phyloP scores from a whole-genome alignment of 2,888 invertebrate genomes.

The Isotomurus palustris region DNA sequence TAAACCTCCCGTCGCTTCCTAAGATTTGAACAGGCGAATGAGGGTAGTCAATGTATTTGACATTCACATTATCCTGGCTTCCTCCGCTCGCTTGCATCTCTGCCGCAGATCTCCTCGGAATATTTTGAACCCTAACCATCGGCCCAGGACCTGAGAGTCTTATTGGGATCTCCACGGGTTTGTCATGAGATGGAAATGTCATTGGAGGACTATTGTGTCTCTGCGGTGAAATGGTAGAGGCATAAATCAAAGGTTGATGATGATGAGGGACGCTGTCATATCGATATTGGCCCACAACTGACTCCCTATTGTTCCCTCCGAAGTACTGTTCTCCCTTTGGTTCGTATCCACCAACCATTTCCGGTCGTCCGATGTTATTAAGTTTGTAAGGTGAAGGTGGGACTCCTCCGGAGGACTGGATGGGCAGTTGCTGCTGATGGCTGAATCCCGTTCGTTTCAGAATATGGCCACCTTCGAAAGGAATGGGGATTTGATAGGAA shows the following conservation, averaged over 20 bases:
- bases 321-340: constrained; percentile 33
- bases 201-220: not conserved
- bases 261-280: constrained; percentile 34
- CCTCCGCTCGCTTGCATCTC: not conserved
- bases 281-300: constrained; percentile 26
- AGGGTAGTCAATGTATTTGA: constrained; percentile 36
- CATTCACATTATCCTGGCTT: constrained; percentile 17
- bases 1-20: not conserved
- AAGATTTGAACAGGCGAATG: not conserved
- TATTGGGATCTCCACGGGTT: constrained; percentile 11
- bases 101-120: constrained; percentile 1
- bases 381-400: constrained; percentile 15
- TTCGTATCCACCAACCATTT: constrained; percentile 33
- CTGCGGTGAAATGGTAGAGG: constrained; percentile 33
- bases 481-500: constrained; percentile 9
- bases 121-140: constrained; percentile 19
- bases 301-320: constrained; percentile 31
- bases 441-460: constrained; percentile 21
- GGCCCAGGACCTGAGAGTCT: constrained; percentile 10
- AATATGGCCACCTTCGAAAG: constrained; percentile 14
- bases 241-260: constrained; percentile 29
- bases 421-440: constrained; percentile 1
- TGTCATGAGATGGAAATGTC: not conserved
- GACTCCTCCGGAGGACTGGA: constrained; percentile 2
- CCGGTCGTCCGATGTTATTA: constrained; percentile 20